phyloP scores from a whole-genome alignment of 2,888 invertebrate genomes.

The Hirtodrosophila cameraria region DNA sequence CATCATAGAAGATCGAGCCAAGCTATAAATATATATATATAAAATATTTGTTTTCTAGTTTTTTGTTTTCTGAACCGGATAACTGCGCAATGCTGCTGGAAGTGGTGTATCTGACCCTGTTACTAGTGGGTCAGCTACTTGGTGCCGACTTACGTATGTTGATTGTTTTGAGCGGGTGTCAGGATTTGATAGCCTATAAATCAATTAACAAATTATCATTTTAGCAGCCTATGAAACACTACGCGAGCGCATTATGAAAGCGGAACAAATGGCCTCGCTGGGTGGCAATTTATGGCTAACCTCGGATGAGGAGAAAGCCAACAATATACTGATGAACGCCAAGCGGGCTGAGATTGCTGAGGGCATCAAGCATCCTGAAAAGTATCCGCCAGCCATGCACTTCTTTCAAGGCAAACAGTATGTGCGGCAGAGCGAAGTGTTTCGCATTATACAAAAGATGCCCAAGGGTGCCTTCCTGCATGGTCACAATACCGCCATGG shows the following conservation, averaged over 20 bases:
- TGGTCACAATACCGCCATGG: constrained; percentile 86
- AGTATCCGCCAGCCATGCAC: constrained; percentile 86
- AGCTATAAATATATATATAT: not conserved
- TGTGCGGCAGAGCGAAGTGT: constrained; percentile 86
- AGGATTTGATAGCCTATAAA: not conserved
- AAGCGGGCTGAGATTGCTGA: constrained; percentile 82
- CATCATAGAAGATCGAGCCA: constrained; percentile 33
- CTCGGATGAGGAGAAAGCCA: constrained; percentile 82
- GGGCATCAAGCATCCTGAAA: constrained; percentile 81
- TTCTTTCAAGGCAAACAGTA: constrained; percentile 85
- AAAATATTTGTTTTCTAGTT: not conserved
- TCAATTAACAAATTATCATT: not conserved
- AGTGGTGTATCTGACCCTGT: constrained; percentile 26
- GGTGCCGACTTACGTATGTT: constrained; percentile 56
- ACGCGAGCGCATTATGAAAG: constrained; percentile 82
- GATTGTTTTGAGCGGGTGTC: no score
- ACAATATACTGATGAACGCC: constrained; percentile 83
- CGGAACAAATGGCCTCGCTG: constrained; percentile 78
- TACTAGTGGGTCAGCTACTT: constrained; percentile 28
- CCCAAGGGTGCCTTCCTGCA: constrained; percentile 87
- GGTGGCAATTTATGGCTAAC: constrained; percentile 82
- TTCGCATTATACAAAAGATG: constrained; percentile 86
- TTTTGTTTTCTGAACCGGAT: constrained; percentile 3
- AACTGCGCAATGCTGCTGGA: constrained; percentile 38
- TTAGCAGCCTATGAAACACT: constrained; percentile 81